Evolutionary conservation across 2,797 vertebrate genomes (phyloP), one percentile per base, ranked within the genome.

Genomic region (Onychomys torridus): DNA sequence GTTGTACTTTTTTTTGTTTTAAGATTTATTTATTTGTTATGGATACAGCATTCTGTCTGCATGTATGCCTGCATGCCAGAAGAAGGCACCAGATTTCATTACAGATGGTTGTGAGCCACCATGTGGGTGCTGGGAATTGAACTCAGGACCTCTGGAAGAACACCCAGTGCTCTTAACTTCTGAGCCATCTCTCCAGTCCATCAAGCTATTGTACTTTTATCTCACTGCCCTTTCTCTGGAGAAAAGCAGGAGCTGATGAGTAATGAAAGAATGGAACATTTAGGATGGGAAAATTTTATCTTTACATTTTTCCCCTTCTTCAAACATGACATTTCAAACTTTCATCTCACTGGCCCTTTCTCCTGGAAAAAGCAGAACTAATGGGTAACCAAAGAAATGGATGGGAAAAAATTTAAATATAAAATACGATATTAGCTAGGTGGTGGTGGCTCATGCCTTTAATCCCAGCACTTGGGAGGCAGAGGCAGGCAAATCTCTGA

Each of bases 351-450:
- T 34, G 71, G 83, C 37, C 27, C 63, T 92, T 88, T 92, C 25
- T 83, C 0, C n/a, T 71, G 46, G 46, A 23, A 91, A 91, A 81
- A 73, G 57, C 32, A 83, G 52, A 93, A 27, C 29, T 82, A 19
- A 21, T 87, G 32, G 69, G 27, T 85, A 85, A 94, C 57, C 59
- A 87, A 79, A 91, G 55, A 88, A 76, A 85, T 92, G n/a, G 34
- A 63, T 82, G 32, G 49, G 77, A 49, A 93, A 59, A 65, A 11
- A 32, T 17, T 77, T 78, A 86, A 87, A 46, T 90, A 75, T 1
- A 79, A 93, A 92, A 84, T 52, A 89, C 8, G 67, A 3, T 67
- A 83, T 77, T 63, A 65, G 67, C 49, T 55, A 9, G 4, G 49
- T 55, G 17, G 49, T 79, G 17, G 17, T 55, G 77, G 4, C 21